Base-by-base conservation (phyloP, 2,113 vertebrate species). In the Perca schrenkii region DNA sequence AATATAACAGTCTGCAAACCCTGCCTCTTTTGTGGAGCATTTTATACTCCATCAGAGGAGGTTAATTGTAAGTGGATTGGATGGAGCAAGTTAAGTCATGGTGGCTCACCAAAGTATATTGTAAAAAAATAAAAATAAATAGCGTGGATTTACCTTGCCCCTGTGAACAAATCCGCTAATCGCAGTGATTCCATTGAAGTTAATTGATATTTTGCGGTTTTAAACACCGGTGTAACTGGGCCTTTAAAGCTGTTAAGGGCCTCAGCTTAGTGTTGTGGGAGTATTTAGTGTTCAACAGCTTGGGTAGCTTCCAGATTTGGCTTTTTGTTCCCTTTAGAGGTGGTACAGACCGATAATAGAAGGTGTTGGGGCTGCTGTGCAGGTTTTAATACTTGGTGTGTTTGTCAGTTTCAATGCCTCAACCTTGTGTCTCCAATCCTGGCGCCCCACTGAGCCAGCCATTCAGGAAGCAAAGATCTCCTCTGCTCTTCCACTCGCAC, bases 401-500 rank as follows among this genome's bases (percentile, higher is more conserved):
- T 65, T 75, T 50, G 43, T 52, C 19, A 22, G 43, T 69, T 64
- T 65, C 17, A 53, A 25, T 69, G 50, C 63, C 46, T 74, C 36
- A 0, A 31, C 12, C 25, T 54, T 2, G 47, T 50, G 53, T 36
- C 4, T 79, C 40, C 21, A 4, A 56, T 76, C 52, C 71, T 3
- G 16, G 17, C 34, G 56, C 80, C 58, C 10, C 2, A 43, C 73
- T 43, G 65, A 86, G 61, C 28, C 58, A 50, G 36, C 60, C 74
- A 31, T 40, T 69, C 49, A 77, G 60, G 83, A 22, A 70, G 65
- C 36, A 52, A 17, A 1, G 21, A 74, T 43, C 36, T 31, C 19
- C 43, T 57, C 65, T 31, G 14, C 46, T 80, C 46, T 65, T 83
- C 49, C 72, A 73, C 88, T 89, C n/a, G 57, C 80, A 82, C 79